Evolutionary conservation across 1,140 invertebrate species (phyloP), one percentile per base, ranked within the genome.

Genomic region (Geopemphigus sp.): DNA sequence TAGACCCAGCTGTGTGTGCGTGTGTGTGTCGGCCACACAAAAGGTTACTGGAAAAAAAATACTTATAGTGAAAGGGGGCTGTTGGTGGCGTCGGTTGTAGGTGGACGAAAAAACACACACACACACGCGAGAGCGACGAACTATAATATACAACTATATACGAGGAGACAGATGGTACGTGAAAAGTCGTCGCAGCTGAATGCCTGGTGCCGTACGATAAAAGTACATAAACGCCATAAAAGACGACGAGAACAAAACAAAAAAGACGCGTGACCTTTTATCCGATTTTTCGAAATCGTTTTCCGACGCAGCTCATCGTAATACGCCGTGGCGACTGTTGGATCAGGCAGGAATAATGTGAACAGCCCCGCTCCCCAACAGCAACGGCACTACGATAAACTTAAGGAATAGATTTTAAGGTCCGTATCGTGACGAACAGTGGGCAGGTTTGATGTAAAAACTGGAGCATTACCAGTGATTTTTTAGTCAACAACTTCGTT

Each of bases 1-100:
- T 8, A 53, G 47, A 29, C 45, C 74, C 74, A 78, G 74, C 57
- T 78, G 74, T 50, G 45, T 39, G 29, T 64, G 29, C 11, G 29
- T 39, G 29, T 26, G 22, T 78, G 45, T 26, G 61, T 61, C 57
- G 57, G 74, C 22, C 56, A 78, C 56, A 78, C 74, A 78, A 78
- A 76, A 78, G 74, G 57, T 78, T 54, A 72, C 68, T 19, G 24
- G 15, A 22, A 19, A 53, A 72, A n/a, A 72, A 68, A 78, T 47
- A 61, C 56, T 74, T 15, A 11, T 29, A 32, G 32, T 61, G 74
- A 47, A 78, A 72, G 68, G 74, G 57, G 72, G 56, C 72, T 56
- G 54, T 15, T 54, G 47, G 3, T 54, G 22, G 24, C 24, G 45
- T 53, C 5, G 15, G 50, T 72, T 78, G 74, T 78, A 78, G 74